Base-by-base conservation (phyloP, 2,888 invertebrate genomes). In the Agrilus mali region DNA sequence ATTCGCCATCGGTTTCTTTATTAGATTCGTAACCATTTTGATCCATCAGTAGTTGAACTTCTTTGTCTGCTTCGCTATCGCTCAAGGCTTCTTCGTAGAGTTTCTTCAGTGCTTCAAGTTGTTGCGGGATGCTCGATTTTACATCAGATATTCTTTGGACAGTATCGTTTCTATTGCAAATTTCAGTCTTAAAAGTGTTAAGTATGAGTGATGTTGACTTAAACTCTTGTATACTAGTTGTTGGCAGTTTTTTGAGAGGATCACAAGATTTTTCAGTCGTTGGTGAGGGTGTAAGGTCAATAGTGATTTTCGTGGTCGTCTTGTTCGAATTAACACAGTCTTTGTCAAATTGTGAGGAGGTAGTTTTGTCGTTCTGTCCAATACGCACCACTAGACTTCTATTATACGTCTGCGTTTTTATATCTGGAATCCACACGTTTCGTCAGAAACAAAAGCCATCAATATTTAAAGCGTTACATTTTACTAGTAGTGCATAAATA, bases 11-110 rank as follows among this genome's bases (percentile, higher is more conserved):
- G 8, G 51, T 43, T 14, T 46, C 47, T 36, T 37, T 40, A n/a
- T 45, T 50, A 33, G 49, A 44, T 45, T 39, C 58, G 34, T 53
- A 53, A 31, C 49, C 54, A 5, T 49, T 48, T 42, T 54, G 54
- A 33, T 67, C 66, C 66, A 75, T 74, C 55, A 75, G 69, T 3
- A 68, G 68, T 51, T 75, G 71, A 1, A 78, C 78, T 57, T 78
- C 77, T 54, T 77, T 76, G 53, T 78, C 78, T 4, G 76, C 75
- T 52, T 68, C 75, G 46, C 68, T 70, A 49, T 72, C 73, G 41
- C 71, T 71, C 42, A 69, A 67, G 22, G 58, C 63, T 34, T 65
- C 64, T 43, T 67, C 65, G 50, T 69, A 69, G 14, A 69, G 54
- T 50, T 62, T 64, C 50, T 60, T 63, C 46, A 68, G 54, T 10